Conservation (phyloP, 2,888 invertebrate species). For the Cephalotes varians region DNA sequence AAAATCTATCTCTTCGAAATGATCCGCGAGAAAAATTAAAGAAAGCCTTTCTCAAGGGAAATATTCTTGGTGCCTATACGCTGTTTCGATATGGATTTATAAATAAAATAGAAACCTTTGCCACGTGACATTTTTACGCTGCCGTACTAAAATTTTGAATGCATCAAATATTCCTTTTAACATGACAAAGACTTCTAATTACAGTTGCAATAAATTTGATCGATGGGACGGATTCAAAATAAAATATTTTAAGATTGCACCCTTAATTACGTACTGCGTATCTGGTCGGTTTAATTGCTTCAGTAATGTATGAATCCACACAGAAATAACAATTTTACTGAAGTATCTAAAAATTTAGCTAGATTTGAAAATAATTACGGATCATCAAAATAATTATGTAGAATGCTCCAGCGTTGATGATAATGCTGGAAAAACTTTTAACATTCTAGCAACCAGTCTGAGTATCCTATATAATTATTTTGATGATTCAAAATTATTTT, state of each 20-base stretch:
- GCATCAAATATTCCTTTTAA: not conserved
- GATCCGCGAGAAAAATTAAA: constrained; percentile 42
- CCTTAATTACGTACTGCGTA: not conserved
- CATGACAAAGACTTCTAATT: not conserved
- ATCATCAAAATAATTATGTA: no score
- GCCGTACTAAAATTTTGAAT: not conserved
- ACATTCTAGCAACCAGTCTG: no score
- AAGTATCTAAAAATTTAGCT: no score
- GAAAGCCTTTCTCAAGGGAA: constrained; percentile 27
- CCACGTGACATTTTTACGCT: not conserved
- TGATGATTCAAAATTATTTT: no score
- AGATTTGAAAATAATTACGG: no score
- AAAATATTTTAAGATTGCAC: not conserved
- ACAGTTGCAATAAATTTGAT: not conserved
- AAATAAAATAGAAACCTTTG: not conserved
- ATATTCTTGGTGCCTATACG: not conserved
- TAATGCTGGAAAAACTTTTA: no score
- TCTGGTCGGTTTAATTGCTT: not conserved
- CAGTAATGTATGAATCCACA: not conserved
- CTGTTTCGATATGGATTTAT: not conserved
- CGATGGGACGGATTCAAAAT: not conserved
- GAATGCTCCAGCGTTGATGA: no score
- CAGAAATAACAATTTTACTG: no score
- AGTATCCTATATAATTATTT: no score
- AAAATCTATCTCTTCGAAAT: constrained; percentile 38